Base-by-base conservation (phyloP, 2,113 vertebrate genomes). In the Microtus ochrogaster region DNA sequence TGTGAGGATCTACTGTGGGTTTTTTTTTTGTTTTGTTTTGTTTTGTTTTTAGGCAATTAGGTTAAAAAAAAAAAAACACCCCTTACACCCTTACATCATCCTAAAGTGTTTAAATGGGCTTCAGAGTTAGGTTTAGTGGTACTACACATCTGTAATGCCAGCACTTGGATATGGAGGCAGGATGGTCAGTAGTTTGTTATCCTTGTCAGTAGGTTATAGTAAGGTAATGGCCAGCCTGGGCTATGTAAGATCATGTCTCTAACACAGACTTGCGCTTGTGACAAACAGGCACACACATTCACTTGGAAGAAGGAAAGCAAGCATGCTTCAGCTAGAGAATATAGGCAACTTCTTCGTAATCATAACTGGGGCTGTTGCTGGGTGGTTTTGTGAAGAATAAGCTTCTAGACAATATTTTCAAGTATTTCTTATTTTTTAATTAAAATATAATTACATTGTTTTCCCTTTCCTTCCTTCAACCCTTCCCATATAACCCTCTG, bases 311-410 rank as follows among this genome's bases (percentile, higher is more conserved):
- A 52, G 33, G 14, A 16, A 33, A 49, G 47, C 14, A 17, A 49
- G 47, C 28, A 17, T 47, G 47, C 47, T 58, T 21, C 36, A n/a
- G 52, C 55, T 52, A 81, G 30, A n/a, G 19, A 36, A n/a, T 86
- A 11, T 49, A 68, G 83, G 19, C 41, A 49, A 3, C 9, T 36
- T 84, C 61, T 44, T 68, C 19, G 68, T 24, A 47, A 36, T 41
- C 58, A 84, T 26, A 84, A 26, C 81, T 36, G 17, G 63, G 63
- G 28, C 39, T 85, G 63, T 33, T 86, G 63, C 39, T 89, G 44
- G 52, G 74, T 92, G 78, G 78, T 44, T 92, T 92, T 85, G n/a
- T 93, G 49, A 94, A 79, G 65, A 94, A 85, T 52, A 92, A 66
- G 7, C 74, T 93, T 89, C 73, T 81, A 91, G 78, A 24, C 55